These are phyloP conservation scores for Nephila pilipes DNA, from an alignment of 1,140 invertebrate genomes.

Conservation along the genomic window DNA sequence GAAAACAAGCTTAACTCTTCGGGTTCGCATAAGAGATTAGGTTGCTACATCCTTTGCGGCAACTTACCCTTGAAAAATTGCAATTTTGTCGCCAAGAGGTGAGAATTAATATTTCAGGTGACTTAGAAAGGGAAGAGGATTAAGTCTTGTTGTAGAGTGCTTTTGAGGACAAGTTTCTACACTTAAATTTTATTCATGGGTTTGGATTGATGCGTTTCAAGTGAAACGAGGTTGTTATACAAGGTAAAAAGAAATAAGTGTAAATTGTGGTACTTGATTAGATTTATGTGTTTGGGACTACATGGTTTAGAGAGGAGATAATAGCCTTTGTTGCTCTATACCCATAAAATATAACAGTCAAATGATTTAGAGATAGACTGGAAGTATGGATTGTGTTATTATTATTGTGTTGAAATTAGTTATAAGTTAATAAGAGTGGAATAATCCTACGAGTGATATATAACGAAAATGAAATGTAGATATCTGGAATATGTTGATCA, in stretches of 20 bases:
- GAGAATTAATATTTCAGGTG: slow-evolving; percentile 10
- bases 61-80: slow-evolving; percentile 24
- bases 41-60: background rate
- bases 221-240: background rate
- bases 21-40: background rate
- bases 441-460: too few relatives aligned
- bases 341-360: too few relatives aligned
- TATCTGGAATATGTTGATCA: too few relatives aligned
- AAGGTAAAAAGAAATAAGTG: background rate
- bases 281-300: background rate
- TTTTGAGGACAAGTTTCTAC: background rate
- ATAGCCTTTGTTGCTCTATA: too few relatives aligned
- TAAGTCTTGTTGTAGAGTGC: background rate
- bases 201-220: background rate
- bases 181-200: background rate
- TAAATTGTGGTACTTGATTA: background rate
- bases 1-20: slow-evolving; percentile 38
- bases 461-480: too few relatives aligned
- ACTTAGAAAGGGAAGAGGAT: background rate
- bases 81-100: slow-evolving; percentile 30
- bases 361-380: too few relatives aligned
- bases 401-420: too few relatives aligned
- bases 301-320: background rate
- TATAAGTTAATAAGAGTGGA: too few relatives aligned
- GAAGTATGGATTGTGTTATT: too few relatives aligned